phyloP scores from a whole-genome alignment of 2,888 invertebrate genomes.

The Ptilodon capucinus region DNA sequence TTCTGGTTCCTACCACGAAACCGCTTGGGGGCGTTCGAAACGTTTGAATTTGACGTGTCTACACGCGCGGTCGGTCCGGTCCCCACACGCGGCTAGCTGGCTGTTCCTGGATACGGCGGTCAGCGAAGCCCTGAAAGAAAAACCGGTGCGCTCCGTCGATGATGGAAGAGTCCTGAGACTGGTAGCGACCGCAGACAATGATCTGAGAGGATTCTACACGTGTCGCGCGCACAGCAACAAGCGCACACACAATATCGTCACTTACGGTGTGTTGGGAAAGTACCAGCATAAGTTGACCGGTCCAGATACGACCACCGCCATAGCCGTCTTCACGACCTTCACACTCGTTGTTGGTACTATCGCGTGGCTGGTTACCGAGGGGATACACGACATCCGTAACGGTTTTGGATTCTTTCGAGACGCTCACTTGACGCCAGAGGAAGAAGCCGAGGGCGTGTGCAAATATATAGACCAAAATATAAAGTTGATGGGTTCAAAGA shows the following conservation, averaged over 20 bases:
- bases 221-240: conserved; percentile 60
- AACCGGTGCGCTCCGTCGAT: conserved; percentile 50
- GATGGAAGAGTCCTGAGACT: conserved; percentile 64
- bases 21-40: conserved; percentile 63
- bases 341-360: conserved; percentile 58
- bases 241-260: conserved; percentile 61
- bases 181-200: conserved; percentile 53
- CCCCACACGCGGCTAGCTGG: conserved; percentile 58
- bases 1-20: conserved; percentile 70
- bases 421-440: conserved; percentile 58
- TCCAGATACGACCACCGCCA: conserved; percentile 56
- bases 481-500: conserved; percentile 49
- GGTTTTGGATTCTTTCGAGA: conserved; percentile 74
- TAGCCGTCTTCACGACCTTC: conserved; percentile 61
- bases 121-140: conserved; percentile 34
- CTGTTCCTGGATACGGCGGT: conserved; percentile 58
- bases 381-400: conserved; percentile 60
- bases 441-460: conserved; percentile 67
- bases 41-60: conserved; percentile 68
- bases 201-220: conserved; percentile 68
- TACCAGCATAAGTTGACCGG: conserved; percentile 50
- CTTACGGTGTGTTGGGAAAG: conserved; percentile 69
- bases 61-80: conserved; percentile 50
- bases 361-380: conserved; percentile 62
- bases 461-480: conserved; percentile 63